These are phyloP conservation scores for Phrynocephalus versicolor DNA, from an alignment of 2,113 vertebrate species.

Conservation along the genomic window DNA sequence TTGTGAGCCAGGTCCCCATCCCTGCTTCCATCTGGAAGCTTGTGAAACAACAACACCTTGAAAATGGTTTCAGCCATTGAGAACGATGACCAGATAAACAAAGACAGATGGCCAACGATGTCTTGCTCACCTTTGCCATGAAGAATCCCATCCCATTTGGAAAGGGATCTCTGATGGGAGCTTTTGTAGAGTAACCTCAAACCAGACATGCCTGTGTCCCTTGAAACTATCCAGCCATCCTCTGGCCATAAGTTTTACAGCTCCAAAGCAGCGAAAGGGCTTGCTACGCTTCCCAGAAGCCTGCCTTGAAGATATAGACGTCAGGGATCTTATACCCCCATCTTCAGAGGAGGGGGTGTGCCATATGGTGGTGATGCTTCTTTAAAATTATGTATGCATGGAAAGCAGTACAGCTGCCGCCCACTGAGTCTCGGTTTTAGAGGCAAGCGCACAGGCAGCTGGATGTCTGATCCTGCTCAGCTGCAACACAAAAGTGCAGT, in stretches of 20 bases:
- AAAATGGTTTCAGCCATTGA: not conserved
- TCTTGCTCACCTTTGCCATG: not conserved
- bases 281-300: rapidly evolving
- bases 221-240: not conserved
- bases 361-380: constrained; percentile 52
- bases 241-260: rapidly evolving
- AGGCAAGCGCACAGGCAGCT: constrained; percentile 54
- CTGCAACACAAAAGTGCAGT: constrained; percentile 29
- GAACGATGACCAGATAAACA: not conserved
- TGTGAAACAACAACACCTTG: not conserved
- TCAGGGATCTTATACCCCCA: not conserved
- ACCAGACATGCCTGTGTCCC: not conserved
- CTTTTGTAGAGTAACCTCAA: not conserved
- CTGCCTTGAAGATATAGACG: not conserved
- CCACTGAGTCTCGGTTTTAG: constrained; percentile 64
- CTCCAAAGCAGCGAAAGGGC: not conserved
- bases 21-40: too few relatives aligned
- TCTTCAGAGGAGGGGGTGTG: not conserved
- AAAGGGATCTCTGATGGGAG: not conserved
- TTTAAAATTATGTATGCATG: constrained; percentile 70
- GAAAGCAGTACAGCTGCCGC: constrained; percentile 65
- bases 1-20: too few relatives aligned
- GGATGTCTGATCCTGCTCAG: constrained; percentile 44
- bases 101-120: too few relatives aligned
- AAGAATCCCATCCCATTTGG: not conserved